These are phyloP conservation scores for Hystrix cristata DNA, from an alignment of 2,113 vertebrate species.

Conservation along the genomic window DNA sequence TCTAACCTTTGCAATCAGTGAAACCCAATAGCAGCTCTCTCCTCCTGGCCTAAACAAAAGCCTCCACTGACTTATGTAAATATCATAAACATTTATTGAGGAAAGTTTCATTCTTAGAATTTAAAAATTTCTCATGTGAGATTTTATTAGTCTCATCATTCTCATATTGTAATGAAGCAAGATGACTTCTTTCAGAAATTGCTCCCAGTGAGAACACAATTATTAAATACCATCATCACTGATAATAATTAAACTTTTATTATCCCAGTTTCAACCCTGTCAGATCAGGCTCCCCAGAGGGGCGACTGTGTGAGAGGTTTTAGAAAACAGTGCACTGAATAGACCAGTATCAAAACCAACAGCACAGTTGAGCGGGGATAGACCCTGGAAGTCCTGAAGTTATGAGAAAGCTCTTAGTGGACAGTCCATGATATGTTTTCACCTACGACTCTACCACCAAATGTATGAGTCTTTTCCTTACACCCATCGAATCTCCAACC, in stretches of 20 bases:
- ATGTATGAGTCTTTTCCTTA: background rate
- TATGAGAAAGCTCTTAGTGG: background rate
- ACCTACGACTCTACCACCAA: background rate
- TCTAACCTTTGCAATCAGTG: background rate
- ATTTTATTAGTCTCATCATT: constrained; percentile 86
- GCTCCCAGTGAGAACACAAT: constrained; percentile 84
- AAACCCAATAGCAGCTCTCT: background rate
- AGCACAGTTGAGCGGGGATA: fast-evolving
- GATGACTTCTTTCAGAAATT: constrained; percentile 82
- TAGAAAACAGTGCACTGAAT: constrained; percentile 31
- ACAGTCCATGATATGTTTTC: background rate
- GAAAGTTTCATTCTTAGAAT: constrained; percentile 62
- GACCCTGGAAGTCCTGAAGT: background rate
- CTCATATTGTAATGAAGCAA: constrained; percentile 83
- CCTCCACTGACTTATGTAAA: constrained; percentile 40
- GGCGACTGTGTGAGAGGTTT: constrained; percentile 56
- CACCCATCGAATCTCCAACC: background rate
- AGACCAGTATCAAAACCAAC: constrained; percentile 53
- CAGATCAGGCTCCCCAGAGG: constrained; percentile 76
- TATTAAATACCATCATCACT: constrained; percentile 86
- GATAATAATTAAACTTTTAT: constrained; percentile 88
- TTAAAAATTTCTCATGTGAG: constrained; percentile 75
- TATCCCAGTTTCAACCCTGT: constrained; percentile 80
- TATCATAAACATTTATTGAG: constrained; percentile 76
- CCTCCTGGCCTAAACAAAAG: background rate